A percentile compares a stretch with the other conserved stretches of the same genome.
These are phyloP conservation scores for Ailurus styani DNA, from an alignment of 2,113 vertebrate species.

Conservation along the genomic window DNA sequence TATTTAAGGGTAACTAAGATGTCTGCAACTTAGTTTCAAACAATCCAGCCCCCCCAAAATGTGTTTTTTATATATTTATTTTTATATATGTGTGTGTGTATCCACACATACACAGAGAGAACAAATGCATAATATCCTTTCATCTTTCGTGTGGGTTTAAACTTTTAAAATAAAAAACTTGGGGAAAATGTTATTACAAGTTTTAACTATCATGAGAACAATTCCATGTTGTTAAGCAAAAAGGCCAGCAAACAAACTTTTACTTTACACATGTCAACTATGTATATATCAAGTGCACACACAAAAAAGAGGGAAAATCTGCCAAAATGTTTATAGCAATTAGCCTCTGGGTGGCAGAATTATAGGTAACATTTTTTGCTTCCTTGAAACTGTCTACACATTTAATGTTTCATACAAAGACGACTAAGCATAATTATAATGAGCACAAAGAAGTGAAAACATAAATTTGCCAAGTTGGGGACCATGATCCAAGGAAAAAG, in stretches of 20 bases:
- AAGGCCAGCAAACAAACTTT: conserved; percentile 20
- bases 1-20: neutral
- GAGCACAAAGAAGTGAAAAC: neutral
- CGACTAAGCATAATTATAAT: neutral
- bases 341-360: conserved; percentile 39
- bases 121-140: neutral
- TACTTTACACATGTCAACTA: neutral
- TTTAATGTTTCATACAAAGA: neutral
- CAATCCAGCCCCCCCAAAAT: neutral
- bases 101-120: neutral
- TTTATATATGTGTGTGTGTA: neutral
- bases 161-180: conserved; percentile 19
- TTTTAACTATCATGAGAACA: neutral
- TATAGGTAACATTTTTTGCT: neutral
- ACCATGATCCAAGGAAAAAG: neutral
- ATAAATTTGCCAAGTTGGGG: neutral
- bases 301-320: neutral
- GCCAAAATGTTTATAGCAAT: conserved; percentile 22
- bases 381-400: neutral
- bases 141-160: neutral
- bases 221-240: neutral
- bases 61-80: neutral
- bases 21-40: neutral
- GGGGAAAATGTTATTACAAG: neutral
- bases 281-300: neutral